Evolutionary conservation across 2,888 invertebrate species (phyloP), one percentile per base, ranked within the genome.

Genomic region (Criorhina ranunculi): DNA sequence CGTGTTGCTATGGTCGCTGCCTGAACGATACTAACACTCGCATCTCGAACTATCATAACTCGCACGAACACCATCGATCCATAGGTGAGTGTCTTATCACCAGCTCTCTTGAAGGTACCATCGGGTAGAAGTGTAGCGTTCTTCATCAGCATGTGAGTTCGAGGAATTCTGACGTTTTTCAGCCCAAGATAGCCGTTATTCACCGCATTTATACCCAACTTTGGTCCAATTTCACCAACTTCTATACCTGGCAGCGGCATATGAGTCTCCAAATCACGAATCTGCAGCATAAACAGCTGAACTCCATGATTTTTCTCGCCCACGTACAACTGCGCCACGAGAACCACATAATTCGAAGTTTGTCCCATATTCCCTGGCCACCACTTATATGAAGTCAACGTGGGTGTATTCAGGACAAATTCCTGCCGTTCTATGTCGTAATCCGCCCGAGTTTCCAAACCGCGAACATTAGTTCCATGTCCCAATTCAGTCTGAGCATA

Each of bases 361-460:
- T 98, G 98, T 0, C 98, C 98, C 94, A 98, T 92, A 89, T 96
- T 96, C 5, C 98, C 98, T n/a, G 98, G 98, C 98, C 98, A 98
- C 98, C 98, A 98, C 92, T 98, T 99, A 90, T 96, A 96, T 0
- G 98, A 94, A 0, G 97, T 96, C 19, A 97, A 91, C 0, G 95
- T 96, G 0, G 98, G 98, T 66, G 96, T 96, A 89, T 98, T 94
- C 31, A 99, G 91, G 17, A 98, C 92, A 90, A 99, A 99, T 92
- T 98, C 96, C 90, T 97, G 93, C 0, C 95, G 95, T 1, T 91
- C 89, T 0, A 94, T 93, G 90, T 98, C 98, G 90, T 97, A 99
- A 0, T 96, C 97, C 0, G 98, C 97, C 0, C 96, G 96, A 0
- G 98, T 98, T 93, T 99, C 98, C 86, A 99, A 91, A 0, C 97